Evolutionary conservation across 2,888 invertebrate species (phyloP).

Genomic region (Andrena fulva): DNA sequence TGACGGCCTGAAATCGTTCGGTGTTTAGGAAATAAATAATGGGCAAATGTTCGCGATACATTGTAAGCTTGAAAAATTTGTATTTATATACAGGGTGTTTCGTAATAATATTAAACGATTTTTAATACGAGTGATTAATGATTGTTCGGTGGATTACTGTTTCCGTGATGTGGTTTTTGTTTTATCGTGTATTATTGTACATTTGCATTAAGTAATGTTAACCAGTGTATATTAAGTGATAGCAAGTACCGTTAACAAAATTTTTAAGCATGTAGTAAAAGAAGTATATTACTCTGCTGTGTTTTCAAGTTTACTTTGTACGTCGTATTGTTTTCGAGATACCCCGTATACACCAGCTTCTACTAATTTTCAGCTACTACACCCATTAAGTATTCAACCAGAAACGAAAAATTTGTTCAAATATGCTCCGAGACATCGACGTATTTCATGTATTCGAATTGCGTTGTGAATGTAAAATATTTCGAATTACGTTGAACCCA

Average conservation of each 20-base stretch:
- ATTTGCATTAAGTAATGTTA: neutral
- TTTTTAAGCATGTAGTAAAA: neutral
- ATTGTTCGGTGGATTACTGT: neutral
- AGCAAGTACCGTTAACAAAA: neutral
- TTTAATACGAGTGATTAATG: neutral
- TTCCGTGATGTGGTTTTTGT: neutral
- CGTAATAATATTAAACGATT: neutral
- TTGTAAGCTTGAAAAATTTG: neutral
- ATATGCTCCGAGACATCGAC: too few relatives aligned
- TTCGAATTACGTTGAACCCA: neutral
- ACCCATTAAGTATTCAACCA: neutral
- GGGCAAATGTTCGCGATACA: neutral
- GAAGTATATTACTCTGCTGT: neutral
- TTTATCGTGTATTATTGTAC: too few relatives aligned
- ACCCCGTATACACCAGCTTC: neutral
- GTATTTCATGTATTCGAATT: neutral
- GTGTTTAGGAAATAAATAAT: too few relatives aligned
- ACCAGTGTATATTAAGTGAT: neutral
- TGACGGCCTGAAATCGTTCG: neutral
- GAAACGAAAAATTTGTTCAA: neutral
- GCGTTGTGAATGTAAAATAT: neutral
- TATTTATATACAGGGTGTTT: slow-evolving; percentile 1
- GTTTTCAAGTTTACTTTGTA: too few relatives aligned
- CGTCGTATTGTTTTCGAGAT: neutral
- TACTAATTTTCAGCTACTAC: neutral